Evolutionary conservation across 2,113 vertebrate species (phyloP).

Genomic region (Saccopteryx bilineata): DNA sequence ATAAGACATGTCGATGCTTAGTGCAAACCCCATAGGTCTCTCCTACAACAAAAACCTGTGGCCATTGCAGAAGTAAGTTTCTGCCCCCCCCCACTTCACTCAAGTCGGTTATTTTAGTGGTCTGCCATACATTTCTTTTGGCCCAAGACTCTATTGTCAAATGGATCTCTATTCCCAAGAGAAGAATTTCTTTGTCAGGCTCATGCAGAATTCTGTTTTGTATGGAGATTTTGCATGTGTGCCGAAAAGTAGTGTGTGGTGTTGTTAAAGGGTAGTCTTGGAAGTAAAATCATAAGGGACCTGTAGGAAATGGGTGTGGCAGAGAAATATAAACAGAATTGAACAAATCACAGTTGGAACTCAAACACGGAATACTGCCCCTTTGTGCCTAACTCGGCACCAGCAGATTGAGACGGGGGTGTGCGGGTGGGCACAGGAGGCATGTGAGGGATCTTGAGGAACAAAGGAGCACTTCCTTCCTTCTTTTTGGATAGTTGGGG

Average conservation of each 20-base stretch:
- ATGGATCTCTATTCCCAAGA: background rate
- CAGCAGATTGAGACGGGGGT: background rate
- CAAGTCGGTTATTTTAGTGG: background rate
- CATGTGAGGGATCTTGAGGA: background rate
- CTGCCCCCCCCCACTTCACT: background rate
- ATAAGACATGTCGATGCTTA: background rate
- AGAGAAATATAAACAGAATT: background rate
- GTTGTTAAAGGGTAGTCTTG: slow-evolving; percentile 19
- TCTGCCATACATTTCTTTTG: slow-evolving; percentile 31
- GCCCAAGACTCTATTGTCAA: background rate
- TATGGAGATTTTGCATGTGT: slow-evolving; percentile 3
- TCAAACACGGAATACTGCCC: background rate
- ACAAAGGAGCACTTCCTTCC: background rate
- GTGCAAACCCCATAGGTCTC: background rate
- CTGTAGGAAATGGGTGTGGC: background rate
- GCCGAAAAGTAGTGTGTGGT: background rate
- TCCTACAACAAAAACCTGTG: background rate
- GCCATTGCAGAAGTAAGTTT: background rate
- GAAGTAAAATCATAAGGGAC: background rate
- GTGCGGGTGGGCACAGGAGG: rapidly evolving
- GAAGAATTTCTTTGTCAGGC: slow-evolving; percentile 7
- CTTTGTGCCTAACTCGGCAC: background rate
- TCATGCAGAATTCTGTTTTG: slow-evolving; percentile 47
- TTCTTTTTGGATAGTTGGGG: background rate
- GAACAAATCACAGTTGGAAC: background rate